Base-by-base conservation (phyloP, 2,888 invertebrate genomes). In the Monochamus alternatus region DNA sequence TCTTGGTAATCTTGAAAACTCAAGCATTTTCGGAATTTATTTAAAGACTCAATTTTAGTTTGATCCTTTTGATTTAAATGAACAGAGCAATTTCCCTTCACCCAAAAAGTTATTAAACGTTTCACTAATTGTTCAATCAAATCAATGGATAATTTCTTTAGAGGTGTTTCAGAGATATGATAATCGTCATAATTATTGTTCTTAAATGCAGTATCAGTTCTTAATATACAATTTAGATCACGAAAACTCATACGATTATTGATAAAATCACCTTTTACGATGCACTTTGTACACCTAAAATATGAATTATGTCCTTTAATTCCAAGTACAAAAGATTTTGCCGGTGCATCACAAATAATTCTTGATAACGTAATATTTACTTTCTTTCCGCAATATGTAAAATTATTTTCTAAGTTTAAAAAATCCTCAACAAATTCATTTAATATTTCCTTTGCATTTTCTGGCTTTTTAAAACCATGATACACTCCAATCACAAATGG, bases 91-190 rank as follows among this genome's bases (percentile, higher is more conserved):
- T 60, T 55, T 44, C 69, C 70, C 5, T 59, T 44, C 66, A 81
- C 83, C 81, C 74, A 83, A 52, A 73, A 79, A 59, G 76, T 76
- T 52, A 72, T 59, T 32, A 75, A 67, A 30, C 58, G 72, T 58
- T 75, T 72, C 51, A 75, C 62, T 3, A 75, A 59, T 30, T 66
- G 58, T 10, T 58, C 64, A 31, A 75, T 65, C 22, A 75, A 38
- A 47, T 64, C 70, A 22, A 70, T 47, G 64, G 62, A 12, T 44
- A 74, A 44, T 2, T 12, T 22, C 52, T 55, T 55, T 52, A 74
- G 43, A 55, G 68, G 63, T 2, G 64, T 66, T 31, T 59, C 14
- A 66, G 52, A 22, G 43, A 62, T 62, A 55, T 74, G 69, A 51
- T 68, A 69, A 69, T 38, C 14, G 30, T 74, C 44, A 69, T 69